These are phyloP conservation scores for Scylla paramamosain DNA, from an alignment of 1,140 invertebrate genomes.

Conservation along the genomic window DNA sequence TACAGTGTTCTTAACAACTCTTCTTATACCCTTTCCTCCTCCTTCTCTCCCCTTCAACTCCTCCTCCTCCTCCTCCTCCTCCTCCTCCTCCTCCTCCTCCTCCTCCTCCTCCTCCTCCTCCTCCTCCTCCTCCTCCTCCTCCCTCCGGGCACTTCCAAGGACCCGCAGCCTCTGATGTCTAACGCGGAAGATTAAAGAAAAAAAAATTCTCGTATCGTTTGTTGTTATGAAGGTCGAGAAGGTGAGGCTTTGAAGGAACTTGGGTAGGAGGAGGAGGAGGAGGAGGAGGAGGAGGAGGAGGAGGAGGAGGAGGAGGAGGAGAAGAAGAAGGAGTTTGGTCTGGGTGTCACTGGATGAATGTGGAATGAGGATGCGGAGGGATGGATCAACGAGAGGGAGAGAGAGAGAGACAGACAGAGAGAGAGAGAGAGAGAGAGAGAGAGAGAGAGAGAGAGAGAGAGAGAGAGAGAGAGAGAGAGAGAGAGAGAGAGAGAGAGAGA, in stretches of 20 bases:
- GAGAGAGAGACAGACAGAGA: not conserved
- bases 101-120: not conserved
- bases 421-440: constrained; percentile 14
- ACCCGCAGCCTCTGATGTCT: not conserved
- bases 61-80: not conserved
- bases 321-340: not conserved
- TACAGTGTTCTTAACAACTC: not conserved
- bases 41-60: not conserved
- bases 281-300: not conserved
- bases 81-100: not conserved
- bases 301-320: not conserved
- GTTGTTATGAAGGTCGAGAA: constrained; percentile 11
- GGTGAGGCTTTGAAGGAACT: not conserved
- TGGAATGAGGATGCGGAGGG: not conserved
- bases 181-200: not conserved
- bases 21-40: not conserved
- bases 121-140: constrained; percentile 9
- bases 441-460: constrained; percentile 3
- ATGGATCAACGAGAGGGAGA: not conserved
- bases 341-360: not conserved
- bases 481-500: constrained; percentile 10
- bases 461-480: constrained; percentile 3
- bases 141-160: not conserved
- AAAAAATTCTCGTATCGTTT: not conserved
- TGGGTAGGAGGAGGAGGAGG: not conserved